Evolutionary conservation across 2,888 invertebrate genomes (phyloP), one percentile per base, ranked within the genome.

Genomic region (Netelia fuscicornis): DNA sequence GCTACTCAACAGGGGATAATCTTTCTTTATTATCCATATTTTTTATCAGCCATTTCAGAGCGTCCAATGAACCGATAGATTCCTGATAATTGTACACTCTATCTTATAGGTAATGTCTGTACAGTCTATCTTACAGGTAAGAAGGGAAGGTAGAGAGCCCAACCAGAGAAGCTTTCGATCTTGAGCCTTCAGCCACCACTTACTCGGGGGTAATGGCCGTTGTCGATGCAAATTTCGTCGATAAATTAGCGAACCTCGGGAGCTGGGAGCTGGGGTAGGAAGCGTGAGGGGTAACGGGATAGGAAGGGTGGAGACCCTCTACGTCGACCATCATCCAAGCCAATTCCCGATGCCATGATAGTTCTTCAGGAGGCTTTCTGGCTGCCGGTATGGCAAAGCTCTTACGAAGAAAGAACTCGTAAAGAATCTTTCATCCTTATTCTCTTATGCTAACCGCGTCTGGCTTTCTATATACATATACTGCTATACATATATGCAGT

Each of bases 151-250:
- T 37, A 30, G 23, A 65, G 20, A 76, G 17, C 23, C 42, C 58
- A 20, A 6, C 42, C 11, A 48, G 48, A 30, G 44, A 25, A 78
- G 84, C 77, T 68, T 74, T 68, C 81, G 81, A 84, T 81, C 60
- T 78, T 2, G 65, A 72, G 58, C 11, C 67, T 25, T 65, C 23
- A 54, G 5, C 5, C 77, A 20, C 42, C 37, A 56, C 20, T 23
- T 54, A 30, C 82, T 52, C n/a, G 42, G 37, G 83, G 86, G 87
- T 88, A 89, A 90, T 88, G 86, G 86, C 86, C 87, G 81, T 86
- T 86, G 84, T 78, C 84, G 89, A 89, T 89, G 88, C 87, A 89
- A 89, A 90, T 90, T 86, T 86, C 77, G 78, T 74, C 75, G 84
- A 84, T 84, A 84, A 84, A 84, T 84, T 84, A 81, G 74, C 64